Evolutionary conservation across 2,113 vertebrate species (phyloP).

Genomic region (Alligator sinensis): DNA sequence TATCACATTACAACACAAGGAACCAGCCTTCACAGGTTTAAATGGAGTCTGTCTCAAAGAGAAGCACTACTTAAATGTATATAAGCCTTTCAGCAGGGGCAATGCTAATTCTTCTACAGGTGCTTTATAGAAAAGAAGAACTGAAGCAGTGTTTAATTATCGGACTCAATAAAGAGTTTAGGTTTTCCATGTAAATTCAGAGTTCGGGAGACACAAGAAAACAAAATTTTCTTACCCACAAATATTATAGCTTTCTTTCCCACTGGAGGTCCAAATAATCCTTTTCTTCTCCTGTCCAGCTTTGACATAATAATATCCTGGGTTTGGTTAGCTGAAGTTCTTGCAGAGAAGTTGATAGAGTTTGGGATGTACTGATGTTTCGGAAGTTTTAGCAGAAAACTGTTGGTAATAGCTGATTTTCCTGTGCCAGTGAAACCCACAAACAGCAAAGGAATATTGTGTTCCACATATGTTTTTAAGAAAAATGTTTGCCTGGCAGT

Average conservation of each 20-base stretch:
- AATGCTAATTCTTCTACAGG: constrained; percentile 6
- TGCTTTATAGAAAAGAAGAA: neutral
- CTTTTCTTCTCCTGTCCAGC: constrained; percentile 89
- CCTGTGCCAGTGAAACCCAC: constrained; percentile 96
- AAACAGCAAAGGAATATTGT: constrained; percentile 86
- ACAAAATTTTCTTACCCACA: constrained; percentile 84
- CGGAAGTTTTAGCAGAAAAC: constrained; percentile 87
- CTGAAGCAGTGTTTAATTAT: neutral
- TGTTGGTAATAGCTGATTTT: constrained; percentile 92
- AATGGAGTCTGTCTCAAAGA: neutral
- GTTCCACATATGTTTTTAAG: constrained; percentile 86
- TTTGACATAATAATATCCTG: constrained; percentile 95
- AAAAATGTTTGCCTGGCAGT: constrained; percentile 92
- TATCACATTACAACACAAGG: neutral
- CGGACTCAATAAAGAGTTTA: neutral
- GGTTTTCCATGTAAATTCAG: neutral
- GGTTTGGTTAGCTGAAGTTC: constrained; percentile 91
- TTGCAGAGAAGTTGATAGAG: constrained; percentile 92
- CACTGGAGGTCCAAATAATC: constrained; percentile 88
- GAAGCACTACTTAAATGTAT: neutral
- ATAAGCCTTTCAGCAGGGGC: constrained; percentile 9
- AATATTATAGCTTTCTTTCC: constrained; percentile 91
- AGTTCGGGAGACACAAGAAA: neutral
- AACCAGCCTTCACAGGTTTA: neutral
- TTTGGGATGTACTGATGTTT: constrained; percentile 86